These are phyloP conservation scores for Phlogophora meticulosa DNA, from an alignment of 2,888 invertebrate genomes.

Conservation along the genomic window DNA sequence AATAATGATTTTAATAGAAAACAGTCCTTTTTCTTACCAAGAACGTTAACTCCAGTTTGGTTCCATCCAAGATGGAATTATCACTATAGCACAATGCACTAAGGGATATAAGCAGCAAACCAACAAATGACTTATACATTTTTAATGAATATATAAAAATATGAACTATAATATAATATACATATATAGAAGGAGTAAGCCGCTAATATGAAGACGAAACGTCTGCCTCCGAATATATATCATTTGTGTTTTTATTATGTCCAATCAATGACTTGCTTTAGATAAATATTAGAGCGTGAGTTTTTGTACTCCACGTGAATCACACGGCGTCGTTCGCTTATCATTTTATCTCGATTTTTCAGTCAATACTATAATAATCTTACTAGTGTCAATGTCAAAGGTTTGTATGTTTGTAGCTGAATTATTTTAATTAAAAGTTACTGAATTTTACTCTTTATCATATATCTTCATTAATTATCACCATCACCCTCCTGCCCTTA, in stretches of 20 bases:
- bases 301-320: constrained; percentile 23
- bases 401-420: constrained; percentile 4
- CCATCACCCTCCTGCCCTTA: too few species aligned
- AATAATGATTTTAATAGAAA: background rate
- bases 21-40: constrained; percentile 66
- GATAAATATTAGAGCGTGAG: constrained; percentile 10
- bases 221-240: constrained; percentile 22
- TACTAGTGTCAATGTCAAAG: constrained; percentile 1
- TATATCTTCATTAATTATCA: too few species aligned
- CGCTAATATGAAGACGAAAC: constrained; percentile 19
- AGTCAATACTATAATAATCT: background rate
- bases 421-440: background rate
- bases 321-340: constrained; percentile 8
- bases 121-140: constrained; percentile 27
- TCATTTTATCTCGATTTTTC: constrained; percentile 15
- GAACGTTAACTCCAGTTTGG: constrained; percentile 68
- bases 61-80: constrained; percentile 56
- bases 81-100: constrained; percentile 34
- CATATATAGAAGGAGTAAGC: background rate
- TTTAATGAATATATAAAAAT: background rate
- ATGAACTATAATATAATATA: background rate
- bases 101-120: constrained; percentile 37
- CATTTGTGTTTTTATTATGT: constrained; percentile 34
- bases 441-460: too few species aligned
- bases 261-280: constrained; percentile 8